Conservation (phyloP, 2,797 vertebrate species). For the Macrochelys suwanniensis region DNA sequence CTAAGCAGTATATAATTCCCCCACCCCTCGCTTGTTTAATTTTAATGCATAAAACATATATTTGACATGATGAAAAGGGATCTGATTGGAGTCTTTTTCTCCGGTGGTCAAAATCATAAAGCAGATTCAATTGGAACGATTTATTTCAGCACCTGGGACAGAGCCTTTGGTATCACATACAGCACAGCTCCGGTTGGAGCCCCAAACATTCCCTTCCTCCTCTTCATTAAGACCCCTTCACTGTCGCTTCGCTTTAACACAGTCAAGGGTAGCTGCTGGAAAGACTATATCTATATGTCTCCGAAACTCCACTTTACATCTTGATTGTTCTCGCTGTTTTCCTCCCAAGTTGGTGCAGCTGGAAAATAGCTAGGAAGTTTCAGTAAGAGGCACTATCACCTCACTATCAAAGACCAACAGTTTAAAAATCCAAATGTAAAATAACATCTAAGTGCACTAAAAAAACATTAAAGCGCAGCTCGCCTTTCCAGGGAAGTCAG, state of each 20-base stretch:
- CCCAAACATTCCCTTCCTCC: background rate
- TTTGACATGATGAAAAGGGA: slow-evolving; percentile 60
- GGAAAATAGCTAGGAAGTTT: background rate
- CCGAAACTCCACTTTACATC: rapidly evolving
- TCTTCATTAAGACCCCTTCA: background rate
- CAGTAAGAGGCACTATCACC: background rate
- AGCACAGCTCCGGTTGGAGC: background rate
- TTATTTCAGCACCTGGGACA: slow-evolving; percentile 68
- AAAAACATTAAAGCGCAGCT: background rate
- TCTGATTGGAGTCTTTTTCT: background rate
- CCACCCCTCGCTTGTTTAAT: slow-evolving; percentile 34
- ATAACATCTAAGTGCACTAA: background rate
- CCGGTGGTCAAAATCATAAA: background rate
- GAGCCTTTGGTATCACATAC: background rate
- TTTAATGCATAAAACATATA: slow-evolving; percentile 16
- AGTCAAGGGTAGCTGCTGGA: rapidly evolving
- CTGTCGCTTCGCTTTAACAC: background rate
- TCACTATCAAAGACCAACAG: background rate
- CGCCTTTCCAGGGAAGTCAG: background rate
- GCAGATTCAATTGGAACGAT: background rate
- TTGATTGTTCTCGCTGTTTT: background rate
- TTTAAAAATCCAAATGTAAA: background rate
- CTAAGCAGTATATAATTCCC: slow-evolving; percentile 39
- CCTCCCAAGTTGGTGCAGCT: background rate
- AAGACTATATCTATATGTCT: background rate